phyloP scores from a whole-genome alignment of 1,140 invertebrate genomes.

The Trinorchestia longiramus region DNA sequence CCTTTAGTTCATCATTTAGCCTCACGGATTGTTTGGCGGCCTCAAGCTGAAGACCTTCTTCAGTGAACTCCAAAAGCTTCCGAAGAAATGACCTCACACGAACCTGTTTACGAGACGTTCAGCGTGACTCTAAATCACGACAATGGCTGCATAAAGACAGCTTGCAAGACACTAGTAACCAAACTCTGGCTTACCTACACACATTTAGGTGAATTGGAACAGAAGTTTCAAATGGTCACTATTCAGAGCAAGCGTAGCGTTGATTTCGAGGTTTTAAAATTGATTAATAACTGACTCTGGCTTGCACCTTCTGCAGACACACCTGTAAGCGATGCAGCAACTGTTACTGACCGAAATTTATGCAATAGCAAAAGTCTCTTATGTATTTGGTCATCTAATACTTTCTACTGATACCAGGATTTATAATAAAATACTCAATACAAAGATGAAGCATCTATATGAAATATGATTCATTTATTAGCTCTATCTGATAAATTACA shows the following conservation, averaged over 20 bases:
- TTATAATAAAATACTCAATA: neutral
- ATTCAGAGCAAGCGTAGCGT: neutral
- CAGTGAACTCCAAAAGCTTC: neutral
- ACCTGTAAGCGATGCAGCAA: neutral
- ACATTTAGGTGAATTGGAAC: neutral
- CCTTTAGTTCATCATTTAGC: constrained; percentile 8
- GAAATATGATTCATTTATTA: neutral
- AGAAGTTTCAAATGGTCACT: neutral
- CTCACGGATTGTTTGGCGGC: neutral
- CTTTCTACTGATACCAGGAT: neutral
- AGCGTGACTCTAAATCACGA: neutral
- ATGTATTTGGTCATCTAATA: neutral
- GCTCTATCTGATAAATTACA: neutral
- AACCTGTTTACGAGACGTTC: neutral
- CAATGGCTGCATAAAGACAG: neutral
- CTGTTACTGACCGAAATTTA: neutral
- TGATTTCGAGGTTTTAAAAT: neutral
- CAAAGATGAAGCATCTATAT: neutral
- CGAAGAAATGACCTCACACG: neutral
- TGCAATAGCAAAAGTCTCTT: neutral
- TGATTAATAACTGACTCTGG: neutral
- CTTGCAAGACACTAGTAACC: neutral
- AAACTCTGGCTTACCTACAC: neutral
- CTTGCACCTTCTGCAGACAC: neutral
- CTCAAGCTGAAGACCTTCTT: neutral